Base-by-base conservation (phyloP, 1,140 invertebrate genomes). In the Physella acuta region DNA sequence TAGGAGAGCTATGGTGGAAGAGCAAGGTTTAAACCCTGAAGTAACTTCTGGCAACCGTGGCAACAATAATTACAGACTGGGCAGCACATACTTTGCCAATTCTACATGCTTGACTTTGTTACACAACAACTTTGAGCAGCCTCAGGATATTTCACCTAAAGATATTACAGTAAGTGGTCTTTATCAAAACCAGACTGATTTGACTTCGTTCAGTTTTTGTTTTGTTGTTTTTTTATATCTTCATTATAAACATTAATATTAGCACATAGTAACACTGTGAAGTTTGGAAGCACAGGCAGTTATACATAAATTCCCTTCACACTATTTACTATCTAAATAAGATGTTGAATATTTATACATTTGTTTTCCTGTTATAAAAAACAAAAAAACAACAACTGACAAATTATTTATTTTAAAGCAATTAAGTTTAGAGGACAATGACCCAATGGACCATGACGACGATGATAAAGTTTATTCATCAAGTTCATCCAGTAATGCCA, bases 111-210 rank as follows among this genome's bases (percentile, higher is more conserved):
- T 30, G 4, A 34, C 53, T 17, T 30, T 17, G 4, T 55, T 33
- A 34, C 30, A 16, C 14, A 39, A 4, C 2, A 61, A 26, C 39
- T 14, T 61, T 16, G 59, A 64, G 11, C 16, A 3, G 30, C 11
- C 62, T 20, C 62, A 64, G 26, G 62, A 64, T 53, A 64, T 64
- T 24, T 64, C 62, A 64, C 62, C 62, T 16, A 64, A 64, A 64
- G 44, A 64, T 53, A 52, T 64, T 5, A 64, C 62, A 44, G 62
- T 64, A 64, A 64, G 39, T 44, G 8, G 8, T 44, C 8, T 44
- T n/a, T n/a, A n/a, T n/a, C n/a, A n/a, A n/a, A n/a, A n/a, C n/a
- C n/a, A n/a, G n/a, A n/a, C n/a, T n/a, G n/a, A n/a, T n/a, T n/a
- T n/a, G n/a, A n/a, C n/a, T n/a, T n/a, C n/a, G n/a, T n/a, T n/a